Evolutionary conservation across 1,140 invertebrate species (phyloP), one percentile per base, ranked within the genome.

Genomic region (Zaprionus ghesquierei): DNA sequence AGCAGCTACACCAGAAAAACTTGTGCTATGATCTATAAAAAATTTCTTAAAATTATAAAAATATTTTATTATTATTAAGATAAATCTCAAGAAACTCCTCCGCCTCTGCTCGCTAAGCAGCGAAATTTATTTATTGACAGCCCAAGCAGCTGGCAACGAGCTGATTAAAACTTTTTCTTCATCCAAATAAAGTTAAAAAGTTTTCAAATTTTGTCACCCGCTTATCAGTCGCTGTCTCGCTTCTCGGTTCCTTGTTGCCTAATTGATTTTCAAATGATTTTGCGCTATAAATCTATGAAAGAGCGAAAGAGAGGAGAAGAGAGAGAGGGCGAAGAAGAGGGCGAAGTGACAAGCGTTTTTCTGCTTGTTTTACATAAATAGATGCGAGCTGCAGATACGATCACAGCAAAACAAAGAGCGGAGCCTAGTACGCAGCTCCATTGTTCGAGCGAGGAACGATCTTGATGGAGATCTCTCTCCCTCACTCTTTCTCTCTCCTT

Each of bases 191-290:
- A 59, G 44, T 68, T 59, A 20, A 41, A 63, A 62, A 72, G 70
- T 75, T 85, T 46, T 38, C 46, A 76, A 79, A 87, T 69, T 69
- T 79, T 86, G 82, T 79, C 82, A 86, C 82, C 87, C 82, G 71
- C 76, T 87, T 86, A 86, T 86, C 79, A 71, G 64, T n/a, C 63
- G 6, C 5, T 41, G 35, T 15, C 35, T 25, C 9, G 20, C 10
- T 29, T 35, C 22, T 44, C 27, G 27, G 3, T 9, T 46, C 41
- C 41, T 22, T 20, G 69, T 60, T 63, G 64, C 73, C 73, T 89
- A 82, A 87, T 87, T 86, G 79, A 87, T 89, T 87, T 82, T 73
- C 79, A 89, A 87, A 87, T 82, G 69, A 59, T 77, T 81, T 76
- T 71, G 68, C 84, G 79, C 76, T 82, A 89, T 87, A 87, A 87